Conservation (phyloP, 53 echinoderm and acorn worm genomes). For the Stichopus horrens region DNA sequence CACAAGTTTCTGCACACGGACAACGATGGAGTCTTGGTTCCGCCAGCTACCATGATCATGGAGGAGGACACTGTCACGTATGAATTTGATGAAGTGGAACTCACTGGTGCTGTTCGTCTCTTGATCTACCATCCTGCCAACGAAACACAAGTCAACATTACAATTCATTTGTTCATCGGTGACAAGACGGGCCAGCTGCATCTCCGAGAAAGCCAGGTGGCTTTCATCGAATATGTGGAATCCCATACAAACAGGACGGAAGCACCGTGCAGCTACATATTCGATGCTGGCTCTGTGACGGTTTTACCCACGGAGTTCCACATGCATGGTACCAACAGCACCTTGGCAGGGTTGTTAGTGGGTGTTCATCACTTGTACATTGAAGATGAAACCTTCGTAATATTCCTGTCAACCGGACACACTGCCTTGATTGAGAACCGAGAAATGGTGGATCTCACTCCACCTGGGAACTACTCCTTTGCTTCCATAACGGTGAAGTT, state of each 20-base stretch:
- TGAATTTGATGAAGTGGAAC: constrained; percentile 88
- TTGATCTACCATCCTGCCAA: constrained; percentile 82
- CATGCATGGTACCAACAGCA: constrained; percentile 89
- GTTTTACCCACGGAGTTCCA: constrained; percentile 83
- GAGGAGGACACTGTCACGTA: constrained; percentile 64
- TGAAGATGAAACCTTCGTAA: constrained; percentile 72
- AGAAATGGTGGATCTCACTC: constrained; percentile 62
- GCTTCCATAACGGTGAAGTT: constrained; percentile 79
- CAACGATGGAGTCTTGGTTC: constrained; percentile 76
- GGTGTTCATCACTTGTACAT: constrained; percentile 90
- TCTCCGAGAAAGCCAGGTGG: constrained; percentile 74
- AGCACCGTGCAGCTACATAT: constrained; percentile 85
- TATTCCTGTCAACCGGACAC: constrained; percentile 75
- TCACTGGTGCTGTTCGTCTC: constrained; percentile 78
- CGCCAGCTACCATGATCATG: constrained; percentile 81
- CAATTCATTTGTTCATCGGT: constrained; percentile 80
- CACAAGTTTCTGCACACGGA: constrained; percentile 81
- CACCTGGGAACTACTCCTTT: constrained; percentile 87
- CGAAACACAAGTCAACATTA: constrained; percentile 75
- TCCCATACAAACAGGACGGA: constrained; percentile 79
- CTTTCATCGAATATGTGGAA: constrained; percentile 76
- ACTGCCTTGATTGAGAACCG: constrained; percentile 77
- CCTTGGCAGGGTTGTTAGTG: constrained; percentile 68
- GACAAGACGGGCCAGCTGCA: constrained; percentile 86
- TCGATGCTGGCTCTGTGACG: constrained; percentile 66